Evolutionary conservation across 2,113 vertebrate species (phyloP).

Genomic region (Hirundichthys speculiger): DNA sequence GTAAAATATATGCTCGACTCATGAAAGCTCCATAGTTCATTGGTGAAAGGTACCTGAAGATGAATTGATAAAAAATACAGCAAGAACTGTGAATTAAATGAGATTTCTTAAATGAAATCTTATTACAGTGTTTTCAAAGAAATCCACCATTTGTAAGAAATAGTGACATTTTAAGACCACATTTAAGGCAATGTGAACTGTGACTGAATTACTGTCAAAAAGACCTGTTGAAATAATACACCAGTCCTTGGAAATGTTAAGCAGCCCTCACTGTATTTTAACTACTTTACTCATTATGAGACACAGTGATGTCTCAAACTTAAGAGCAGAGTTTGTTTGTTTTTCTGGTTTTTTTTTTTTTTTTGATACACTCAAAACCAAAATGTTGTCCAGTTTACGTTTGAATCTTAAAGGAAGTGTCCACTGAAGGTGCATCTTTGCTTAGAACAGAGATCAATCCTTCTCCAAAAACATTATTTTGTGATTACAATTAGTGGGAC

Average conservation of each 20-base stretch:
- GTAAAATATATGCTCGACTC: constrained; percentile 42
- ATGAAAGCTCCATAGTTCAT: constrained; percentile 44
- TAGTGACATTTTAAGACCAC: constrained; percentile 55
- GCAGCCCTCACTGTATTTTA: constrained; percentile 27
- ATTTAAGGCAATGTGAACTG: constrained; percentile 68
- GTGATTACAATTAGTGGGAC: constrained; percentile 35
- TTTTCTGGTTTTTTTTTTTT: constrained; percentile 14
- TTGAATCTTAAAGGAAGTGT: constrained; percentile 35
- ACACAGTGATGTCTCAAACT: constrained; percentile 43
- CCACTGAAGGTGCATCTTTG: constrained; percentile 19
- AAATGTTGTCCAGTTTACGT: constrained; percentile 27
- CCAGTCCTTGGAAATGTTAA: constrained; percentile 26
- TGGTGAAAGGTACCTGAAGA: constrained; percentile 53
- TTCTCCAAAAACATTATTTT: constrained; percentile 37
- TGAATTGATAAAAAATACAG: constrained; percentile 41
- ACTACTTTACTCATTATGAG: constrained; percentile 18
- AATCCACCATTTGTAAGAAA: constrained; percentile 45
- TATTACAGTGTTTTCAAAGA: constrained; percentile 17
- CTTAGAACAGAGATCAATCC: constrained; percentile 40
- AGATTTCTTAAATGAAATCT: constrained; percentile 32
- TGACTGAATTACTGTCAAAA: constrained; percentile 24
- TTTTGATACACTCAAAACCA: constrained; percentile 30
- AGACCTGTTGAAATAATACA: constrained; percentile 31
- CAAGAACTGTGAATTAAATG: constrained; percentile 44
- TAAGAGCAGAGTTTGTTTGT: constrained; percentile 26